A percentile compares a stretch with the other conserved stretches of the same genome.
These are phyloP conservation scores for Drosophila barbarae DNA, from an alignment of 2,888 invertebrate species.

Conservation along the genomic window DNA sequence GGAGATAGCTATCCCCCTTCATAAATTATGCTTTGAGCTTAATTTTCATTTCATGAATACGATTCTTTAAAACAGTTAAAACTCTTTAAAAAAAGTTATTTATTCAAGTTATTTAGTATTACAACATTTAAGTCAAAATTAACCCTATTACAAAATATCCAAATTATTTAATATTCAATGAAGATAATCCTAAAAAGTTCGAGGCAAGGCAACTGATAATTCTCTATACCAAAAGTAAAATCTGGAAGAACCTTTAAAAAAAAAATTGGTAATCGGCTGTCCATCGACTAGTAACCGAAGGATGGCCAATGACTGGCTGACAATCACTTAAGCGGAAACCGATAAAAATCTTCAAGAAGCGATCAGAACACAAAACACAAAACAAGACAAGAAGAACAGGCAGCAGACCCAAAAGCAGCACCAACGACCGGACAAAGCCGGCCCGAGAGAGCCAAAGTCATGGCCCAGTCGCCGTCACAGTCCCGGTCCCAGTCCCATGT, in stretches of 20 bases:
- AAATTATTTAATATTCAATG: not conserved
- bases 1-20: not conserved
- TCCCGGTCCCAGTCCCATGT: slow-evolving; percentile 9
- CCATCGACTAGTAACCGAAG: slow-evolving; percentile 39
- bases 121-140: not conserved
- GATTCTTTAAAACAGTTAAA: too few species aligned
- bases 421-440: slow-evolving; percentile 41
- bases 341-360: slow-evolving; percentile 68
- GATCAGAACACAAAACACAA: slow-evolving; percentile 49
- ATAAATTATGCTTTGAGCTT: not conserved
- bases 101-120: too few species aligned
- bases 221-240: slow-evolving; percentile 10
- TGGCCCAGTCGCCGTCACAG: slow-evolving; percentile 33
- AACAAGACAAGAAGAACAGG: slow-evolving; percentile 34
- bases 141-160: not conserved
- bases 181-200: not conserved
- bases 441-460: slow-evolving; percentile 60
- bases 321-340: slow-evolving; percentile 75
- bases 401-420: slow-evolving; percentile 22
- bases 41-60: not conserved
- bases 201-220: not conserved
- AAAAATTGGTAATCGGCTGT: slow-evolving; percentile 35
- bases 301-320: slow-evolving; percentile 69
- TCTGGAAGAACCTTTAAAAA: slow-evolving; percentile 24
- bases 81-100: too few species aligned